Percentiles rank a stretch among this genome's conserved stretches.
Conservation (phyloP, 2,888 invertebrate species). For the Sinelater perroti region DNA sequence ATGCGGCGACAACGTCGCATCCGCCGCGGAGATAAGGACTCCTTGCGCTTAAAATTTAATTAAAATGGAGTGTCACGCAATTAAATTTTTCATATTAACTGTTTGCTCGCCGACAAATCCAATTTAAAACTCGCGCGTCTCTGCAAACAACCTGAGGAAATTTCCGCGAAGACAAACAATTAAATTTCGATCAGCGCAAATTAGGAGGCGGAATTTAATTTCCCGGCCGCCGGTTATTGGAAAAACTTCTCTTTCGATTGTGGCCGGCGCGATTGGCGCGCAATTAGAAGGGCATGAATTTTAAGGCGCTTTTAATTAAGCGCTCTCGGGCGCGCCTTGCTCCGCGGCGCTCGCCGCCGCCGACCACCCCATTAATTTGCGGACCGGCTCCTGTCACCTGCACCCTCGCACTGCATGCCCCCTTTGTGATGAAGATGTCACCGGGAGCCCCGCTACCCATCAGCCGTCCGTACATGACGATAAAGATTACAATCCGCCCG, state of each 20-base stretch:
- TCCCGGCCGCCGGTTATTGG: constrained; percentile 31
- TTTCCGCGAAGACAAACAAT: constrained; percentile 36
- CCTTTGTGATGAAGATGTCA: constrained; percentile 42
- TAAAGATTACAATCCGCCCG: constrained; percentile 40
- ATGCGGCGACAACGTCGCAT: constrained; percentile 18
- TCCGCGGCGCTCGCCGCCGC: constrained; percentile 23
- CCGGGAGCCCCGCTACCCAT: constrained; percentile 38
- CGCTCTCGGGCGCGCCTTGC: not conserved
- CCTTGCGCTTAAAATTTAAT: constrained; percentile 28
- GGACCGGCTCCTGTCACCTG: constrained; percentile 34
- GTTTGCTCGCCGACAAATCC: constrained; percentile 27
- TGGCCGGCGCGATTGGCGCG: constrained; percentile 26
- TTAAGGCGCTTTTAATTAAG: constrained; percentile 16
- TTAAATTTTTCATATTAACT: constrained; percentile 31
- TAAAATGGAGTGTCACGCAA: constrained; percentile 30
- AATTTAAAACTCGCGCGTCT: constrained; percentile 32
- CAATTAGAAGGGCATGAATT: constrained; percentile 29
- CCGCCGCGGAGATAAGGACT: constrained; percentile 8
- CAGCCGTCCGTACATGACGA: constrained; percentile 36
- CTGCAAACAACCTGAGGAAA: constrained; percentile 28
- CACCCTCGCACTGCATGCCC: constrained; percentile 30
- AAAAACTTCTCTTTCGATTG: constrained; percentile 29
- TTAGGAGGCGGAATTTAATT: constrained; percentile 36
- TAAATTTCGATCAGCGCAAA: constrained; percentile 38
- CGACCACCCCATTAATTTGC: constrained; percentile 32